Conservation (phyloP, 2,797 vertebrate species). For the Catostomus latipinnis region DNA sequence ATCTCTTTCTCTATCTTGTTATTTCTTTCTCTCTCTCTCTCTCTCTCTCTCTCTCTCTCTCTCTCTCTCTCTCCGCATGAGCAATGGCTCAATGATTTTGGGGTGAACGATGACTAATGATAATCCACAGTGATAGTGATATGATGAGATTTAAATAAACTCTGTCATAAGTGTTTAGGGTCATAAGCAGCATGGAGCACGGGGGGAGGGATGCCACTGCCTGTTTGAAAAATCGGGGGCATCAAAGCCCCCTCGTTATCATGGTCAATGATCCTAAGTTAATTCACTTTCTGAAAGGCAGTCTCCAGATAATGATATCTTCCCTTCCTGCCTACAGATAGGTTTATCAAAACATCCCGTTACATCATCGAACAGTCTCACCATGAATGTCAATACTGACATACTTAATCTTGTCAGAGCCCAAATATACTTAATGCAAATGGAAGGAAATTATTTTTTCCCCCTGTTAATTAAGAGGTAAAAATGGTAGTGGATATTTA, state of each 20-base stretch:
- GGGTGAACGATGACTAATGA: slow-evolving; percentile 54
- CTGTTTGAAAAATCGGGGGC: slow-evolving; percentile 56
- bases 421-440: slow-evolving; percentile 54
- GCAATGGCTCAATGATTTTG: slow-evolving; percentile 46
- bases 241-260: slow-evolving; percentile 57
- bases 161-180: slow-evolving; percentile 57
- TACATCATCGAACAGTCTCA: slow-evolving; percentile 44
- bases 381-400: slow-evolving; percentile 57
- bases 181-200: slow-evolving; percentile 37
- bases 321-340: slow-evolving; percentile 43
- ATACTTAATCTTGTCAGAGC: slow-evolving; percentile 50
- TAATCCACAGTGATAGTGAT: slow-evolving; percentile 56
- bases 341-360: slow-evolving; percentile 57
- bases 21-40: background rate
- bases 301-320: slow-evolving; percentile 55
- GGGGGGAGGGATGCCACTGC: slow-evolving; percentile 27
- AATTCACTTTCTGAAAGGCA: slow-evolving; percentile 58
- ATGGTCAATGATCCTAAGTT: slow-evolving; percentile 58
- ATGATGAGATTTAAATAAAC: slow-evolving; percentile 58
- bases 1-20: too few relatives aligned
- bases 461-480: slow-evolving; percentile 48
- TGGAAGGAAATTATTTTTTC: slow-evolving; percentile 17
- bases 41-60: background rate
- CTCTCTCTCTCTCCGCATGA: slow-evolving; percentile 26
- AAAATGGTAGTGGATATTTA: slow-evolving; percentile 49